Percentiles rank a stretch among this genome's conserved stretches.
phyloP scores from a whole-genome alignment of 2,113 vertebrate species.

The Myocastor coypus region DNA sequence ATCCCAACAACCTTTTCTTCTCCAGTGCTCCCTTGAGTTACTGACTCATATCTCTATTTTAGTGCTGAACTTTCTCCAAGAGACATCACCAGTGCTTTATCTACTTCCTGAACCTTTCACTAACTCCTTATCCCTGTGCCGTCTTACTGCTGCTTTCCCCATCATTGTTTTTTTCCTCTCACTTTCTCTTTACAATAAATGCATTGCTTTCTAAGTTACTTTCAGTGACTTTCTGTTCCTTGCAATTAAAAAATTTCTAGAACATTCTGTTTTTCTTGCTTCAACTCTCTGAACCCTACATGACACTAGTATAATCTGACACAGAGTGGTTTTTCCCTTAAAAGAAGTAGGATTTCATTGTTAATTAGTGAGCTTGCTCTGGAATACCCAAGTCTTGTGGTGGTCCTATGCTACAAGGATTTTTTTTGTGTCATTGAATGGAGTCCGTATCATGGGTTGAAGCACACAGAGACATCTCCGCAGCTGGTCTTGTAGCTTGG shows the following conservation, averaged over 20 bases:
- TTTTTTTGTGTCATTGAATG: background rate
- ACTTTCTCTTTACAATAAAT: constrained; percentile 32
- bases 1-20: constrained; percentile 63
- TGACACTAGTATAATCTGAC: background rate
- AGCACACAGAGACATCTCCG: background rate
- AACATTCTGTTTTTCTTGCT: background rate
- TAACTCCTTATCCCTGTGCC: background rate
- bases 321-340: background rate
- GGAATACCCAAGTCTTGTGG: background rate
- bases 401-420: background rate
- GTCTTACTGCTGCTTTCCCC: constrained; percentile 52
- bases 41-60: constrained; percentile 61
- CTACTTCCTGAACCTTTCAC: constrained; percentile 47
- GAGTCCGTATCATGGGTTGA: background rate
- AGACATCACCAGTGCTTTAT: background rate
- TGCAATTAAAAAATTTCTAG: constrained; percentile 48
- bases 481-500: background rate
- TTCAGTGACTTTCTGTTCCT: constrained; percentile 51
- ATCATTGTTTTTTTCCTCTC: background rate
- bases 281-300: background rate
- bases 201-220: constrained; percentile 29
- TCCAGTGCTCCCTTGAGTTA: constrained; percentile 52
- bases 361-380: background rate
- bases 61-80: constrained; percentile 67
- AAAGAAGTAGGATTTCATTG: background rate